Percentiles rank a stretch among this genome's conserved stretches.
phyloP scores from a whole-genome alignment of 1,140 invertebrate species.

The Myzus persicae region DNA sequence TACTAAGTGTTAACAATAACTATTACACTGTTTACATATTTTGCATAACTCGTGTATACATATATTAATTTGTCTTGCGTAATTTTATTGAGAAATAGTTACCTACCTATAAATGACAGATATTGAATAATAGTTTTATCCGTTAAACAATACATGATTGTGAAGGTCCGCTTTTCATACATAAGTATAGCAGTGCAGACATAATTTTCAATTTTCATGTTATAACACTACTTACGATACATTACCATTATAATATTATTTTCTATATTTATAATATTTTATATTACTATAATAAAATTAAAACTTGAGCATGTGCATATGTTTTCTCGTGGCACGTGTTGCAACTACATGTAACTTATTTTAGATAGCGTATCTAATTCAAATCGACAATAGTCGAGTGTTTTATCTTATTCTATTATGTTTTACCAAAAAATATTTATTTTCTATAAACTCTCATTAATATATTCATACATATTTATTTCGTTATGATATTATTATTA shows the following conservation, averaged over 20 bases:
- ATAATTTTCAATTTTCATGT: not conserved
- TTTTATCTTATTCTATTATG: not conserved
- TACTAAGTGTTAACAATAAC: not conserved
- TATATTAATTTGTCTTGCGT: not conserved
- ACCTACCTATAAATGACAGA: not conserved
- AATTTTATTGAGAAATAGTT: slow-evolving; percentile 26
- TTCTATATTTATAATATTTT: not conserved
- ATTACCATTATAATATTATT: not conserved
- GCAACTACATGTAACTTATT: not conserved
- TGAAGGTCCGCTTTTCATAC: not conserved
- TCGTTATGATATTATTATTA: not conserved
- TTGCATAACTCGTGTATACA: not conserved
- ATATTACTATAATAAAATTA: not conserved
- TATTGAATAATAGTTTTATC: slow-evolving; percentile 7
- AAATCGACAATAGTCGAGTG: not conserved
- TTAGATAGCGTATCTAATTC: not conserved
- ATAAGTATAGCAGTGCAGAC: not conserved
- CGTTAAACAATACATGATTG: not conserved
- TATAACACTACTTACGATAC: not conserved
- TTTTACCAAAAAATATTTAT: not conserved
- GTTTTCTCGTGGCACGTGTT: not conserved
- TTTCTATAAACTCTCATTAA: not conserved
- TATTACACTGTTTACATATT: not conserved
- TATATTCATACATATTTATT: not conserved
- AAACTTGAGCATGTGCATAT: not conserved